Conservation (phyloP, 2,113 vertebrate genomes). For the Epinephelus fuscoguttatus region DNA sequence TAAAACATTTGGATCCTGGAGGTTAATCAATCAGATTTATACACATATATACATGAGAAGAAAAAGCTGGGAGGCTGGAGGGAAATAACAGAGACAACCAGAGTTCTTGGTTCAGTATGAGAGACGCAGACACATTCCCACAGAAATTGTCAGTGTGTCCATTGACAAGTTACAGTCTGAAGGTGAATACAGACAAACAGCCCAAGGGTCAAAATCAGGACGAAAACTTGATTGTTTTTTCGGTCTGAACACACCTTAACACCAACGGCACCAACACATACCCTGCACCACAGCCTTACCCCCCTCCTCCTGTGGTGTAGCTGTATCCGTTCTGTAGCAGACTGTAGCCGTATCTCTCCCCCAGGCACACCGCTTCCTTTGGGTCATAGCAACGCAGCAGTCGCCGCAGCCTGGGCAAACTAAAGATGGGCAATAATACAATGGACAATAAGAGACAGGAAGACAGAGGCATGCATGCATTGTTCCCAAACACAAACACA, state of each 20-base stretch:
- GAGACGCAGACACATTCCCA: not conserved
- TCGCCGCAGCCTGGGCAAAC: constrained; percentile 88
- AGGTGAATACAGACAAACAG: not conserved
- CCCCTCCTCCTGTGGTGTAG: constrained; percentile 93
- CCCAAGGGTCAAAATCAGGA: not conserved
- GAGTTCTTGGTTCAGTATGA: not conserved
- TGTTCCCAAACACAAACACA: not conserved
- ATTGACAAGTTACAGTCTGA: not conserved
- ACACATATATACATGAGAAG: not conserved
- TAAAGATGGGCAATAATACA: constrained; percentile 46
- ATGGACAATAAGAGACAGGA: not conserved
- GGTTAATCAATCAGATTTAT: not conserved
- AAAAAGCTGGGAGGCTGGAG: not conserved
- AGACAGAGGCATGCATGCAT: not conserved
- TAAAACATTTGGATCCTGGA: not conserved
- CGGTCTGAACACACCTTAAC: not conserved
- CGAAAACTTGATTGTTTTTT: not conserved
- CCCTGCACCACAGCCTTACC: constrained; percentile 82
- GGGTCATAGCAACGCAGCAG: constrained; percentile 92
- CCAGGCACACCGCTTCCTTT: constrained; percentile 87
- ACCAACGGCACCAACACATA: not conserved
- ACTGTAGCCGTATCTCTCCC: constrained; percentile 92
- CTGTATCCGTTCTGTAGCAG: constrained; percentile 91
- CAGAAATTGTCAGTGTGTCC: not conserved
- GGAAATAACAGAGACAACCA: not conserved